Conservation (phyloP, 2,113 vertebrate species). For the Cepphus grylle region DNA sequence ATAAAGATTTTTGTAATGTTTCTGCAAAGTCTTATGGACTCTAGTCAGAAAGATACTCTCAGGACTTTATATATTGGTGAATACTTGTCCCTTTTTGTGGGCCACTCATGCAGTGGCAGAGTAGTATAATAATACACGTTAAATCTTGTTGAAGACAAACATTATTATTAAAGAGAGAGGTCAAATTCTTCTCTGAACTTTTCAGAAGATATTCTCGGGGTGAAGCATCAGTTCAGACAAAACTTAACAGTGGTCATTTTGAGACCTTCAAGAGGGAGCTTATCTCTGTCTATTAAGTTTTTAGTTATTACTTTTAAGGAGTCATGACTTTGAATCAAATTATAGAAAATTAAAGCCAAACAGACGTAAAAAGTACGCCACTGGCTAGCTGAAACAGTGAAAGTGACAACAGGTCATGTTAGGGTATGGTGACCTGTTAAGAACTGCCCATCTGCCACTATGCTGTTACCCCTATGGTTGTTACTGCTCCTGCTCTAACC, state of each 20-base stretch:
- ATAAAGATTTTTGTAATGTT: background rate
- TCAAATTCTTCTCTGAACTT: background rate
- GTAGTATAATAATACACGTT: background rate
- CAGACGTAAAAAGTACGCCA: rapidly evolving
- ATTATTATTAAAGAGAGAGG: background rate
- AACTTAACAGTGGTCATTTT: background rate
- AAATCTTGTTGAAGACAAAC: background rate
- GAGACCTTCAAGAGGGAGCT: background rate
- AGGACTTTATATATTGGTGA: background rate
- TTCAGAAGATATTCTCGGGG: background rate
- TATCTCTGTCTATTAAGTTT: background rate
- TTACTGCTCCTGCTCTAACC: background rate
- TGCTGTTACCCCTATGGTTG: background rate
- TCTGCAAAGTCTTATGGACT: background rate
- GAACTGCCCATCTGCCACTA: background rate
- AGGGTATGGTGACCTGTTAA: background rate
- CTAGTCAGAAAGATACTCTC: background rate
- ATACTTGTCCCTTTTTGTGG: background rate
- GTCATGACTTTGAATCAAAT: background rate
- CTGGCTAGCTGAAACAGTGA: background rate
- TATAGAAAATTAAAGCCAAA: background rate
- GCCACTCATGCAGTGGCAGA: background rate
- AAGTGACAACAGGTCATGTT: background rate
- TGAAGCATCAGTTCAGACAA: background rate
- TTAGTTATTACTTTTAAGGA: background rate